Evolutionary conservation across 2,888 invertebrate species (phyloP), one percentile per base, ranked within the genome.

Genomic region (Myopa tessellatipennis): DNA sequence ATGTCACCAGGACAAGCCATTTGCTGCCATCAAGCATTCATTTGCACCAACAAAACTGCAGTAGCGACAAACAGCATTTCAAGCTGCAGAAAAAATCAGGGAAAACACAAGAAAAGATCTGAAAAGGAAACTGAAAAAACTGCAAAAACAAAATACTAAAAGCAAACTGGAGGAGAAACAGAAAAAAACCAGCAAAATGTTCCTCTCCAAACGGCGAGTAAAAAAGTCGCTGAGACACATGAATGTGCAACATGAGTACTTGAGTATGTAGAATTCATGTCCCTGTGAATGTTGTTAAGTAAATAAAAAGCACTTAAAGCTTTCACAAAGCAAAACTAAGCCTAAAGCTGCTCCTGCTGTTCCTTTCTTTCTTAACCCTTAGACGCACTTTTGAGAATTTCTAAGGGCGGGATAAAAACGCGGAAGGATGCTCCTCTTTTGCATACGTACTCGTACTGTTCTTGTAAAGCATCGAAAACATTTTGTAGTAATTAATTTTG

Each of bases 281-380:
- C 16, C n/a, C 55, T 55, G 55, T 16, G 55, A n/a, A n/a, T 55
- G 55, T 55, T 55, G 38, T 7, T 67, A 7, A 67, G 67, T 40
- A 67, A 67, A 67, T 67, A 67, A 67, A 67, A 36, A 67, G 67
- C 67, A 67, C 67, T 67, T 40, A 67, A 16, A 36, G 45, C 45
- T 45, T 45, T 45, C 10, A 45, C 45, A 10, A 10, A 45, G 45
- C 45, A 8, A 1, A 8, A 10, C 45, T 8, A 55, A 12, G 55
- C 34, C 16, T 12, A 26, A 70, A 70, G 26, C 18, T n/a, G 45
- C 40, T 5, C 7, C 12, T 45, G 18, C 52, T 8, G 1, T 52
- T 55, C 4, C 8, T 70, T 70, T 55, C 4, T 16, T 50, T 52
- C 10, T 55, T 34, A 60, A 18, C 6, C 16, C 16, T 16, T 12